These are phyloP conservation scores for Zosterops pallidus DNA, from an alignment of 2,113 vertebrate species.

Conservation along the genomic window DNA sequence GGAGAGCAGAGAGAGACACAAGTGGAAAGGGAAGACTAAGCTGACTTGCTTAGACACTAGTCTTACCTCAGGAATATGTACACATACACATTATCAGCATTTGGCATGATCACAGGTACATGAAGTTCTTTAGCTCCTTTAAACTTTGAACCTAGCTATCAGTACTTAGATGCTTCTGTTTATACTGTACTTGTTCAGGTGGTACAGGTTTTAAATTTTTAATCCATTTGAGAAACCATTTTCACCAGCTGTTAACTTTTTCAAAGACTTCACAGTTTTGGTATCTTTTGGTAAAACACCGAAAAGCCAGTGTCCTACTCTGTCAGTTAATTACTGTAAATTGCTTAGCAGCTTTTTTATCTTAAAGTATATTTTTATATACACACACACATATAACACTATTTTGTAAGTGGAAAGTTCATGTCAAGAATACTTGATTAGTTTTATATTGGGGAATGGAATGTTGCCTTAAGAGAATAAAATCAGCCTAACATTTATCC, in stretches of 20 bases:
- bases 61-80: neutral
- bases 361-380: neutral
- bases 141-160: neutral
- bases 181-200: neutral
- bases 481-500: neutral
- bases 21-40: neutral
- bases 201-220: neutral
- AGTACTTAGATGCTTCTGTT: neutral
- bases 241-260: neutral
- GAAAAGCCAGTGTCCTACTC: neutral
- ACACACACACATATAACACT: fast-evolving
- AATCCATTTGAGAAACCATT: neutral
- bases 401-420: neutral
- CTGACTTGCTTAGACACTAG: neutral
- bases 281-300: neutral
- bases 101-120: neutral
- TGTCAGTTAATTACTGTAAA: neutral
- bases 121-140: neutral
- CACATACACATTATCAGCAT: neutral
- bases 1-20: neutral
- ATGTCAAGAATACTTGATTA: neutral
- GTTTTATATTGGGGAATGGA: neutral
- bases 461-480: neutral
- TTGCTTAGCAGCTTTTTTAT: neutral
- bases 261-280: neutral